Percentiles rank a stretch among this genome's conserved stretches.
Evolutionary conservation across 2,797 vertebrate genomes (phyloP).

Genomic region (Brachymystax lenok): DNA sequence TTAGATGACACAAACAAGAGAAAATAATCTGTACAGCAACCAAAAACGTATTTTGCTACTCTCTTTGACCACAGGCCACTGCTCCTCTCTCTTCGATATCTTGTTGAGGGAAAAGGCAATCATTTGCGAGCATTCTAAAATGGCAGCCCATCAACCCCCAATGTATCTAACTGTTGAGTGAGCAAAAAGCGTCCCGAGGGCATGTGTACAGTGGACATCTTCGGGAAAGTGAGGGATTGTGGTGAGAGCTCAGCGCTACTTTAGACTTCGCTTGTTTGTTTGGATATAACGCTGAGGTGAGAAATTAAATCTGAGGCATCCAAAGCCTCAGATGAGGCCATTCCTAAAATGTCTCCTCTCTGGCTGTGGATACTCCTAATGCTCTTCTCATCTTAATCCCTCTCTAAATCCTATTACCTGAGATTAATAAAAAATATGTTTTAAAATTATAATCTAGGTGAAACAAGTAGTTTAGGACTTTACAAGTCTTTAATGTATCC

Average conservation of each 20-base stretch:
- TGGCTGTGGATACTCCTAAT: no score
- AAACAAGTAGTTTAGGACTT: not conserved
- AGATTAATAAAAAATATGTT: no score
- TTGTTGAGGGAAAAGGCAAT: conserved; percentile 32
- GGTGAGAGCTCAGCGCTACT: conserved; percentile 33
- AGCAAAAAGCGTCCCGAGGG: conserved; percentile 68
- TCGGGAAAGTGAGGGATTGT: conserved; percentile 52
- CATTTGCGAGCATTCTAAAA: conserved; percentile 45
- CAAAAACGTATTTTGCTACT: not conserved
- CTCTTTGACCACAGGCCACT: conserved; percentile 39
- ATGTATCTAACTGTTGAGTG: conserved; percentile 63
- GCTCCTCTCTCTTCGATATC: conserved; percentile 25
- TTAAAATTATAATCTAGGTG: not conserved
- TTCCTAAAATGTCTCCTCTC: no score
- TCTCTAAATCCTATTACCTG: not conserved
- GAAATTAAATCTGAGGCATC: not conserved
- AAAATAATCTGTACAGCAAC: no score
- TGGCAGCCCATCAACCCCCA: conserved; percentile 46
- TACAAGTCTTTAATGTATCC: not conserved
- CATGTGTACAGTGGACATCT: conserved; percentile 40
- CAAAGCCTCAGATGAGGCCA: no score
- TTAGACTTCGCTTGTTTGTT: not conserved
- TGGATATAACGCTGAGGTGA: not conserved
- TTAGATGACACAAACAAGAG: not conserved
- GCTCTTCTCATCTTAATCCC: not conserved